Conservation (phyloP, 2,888 invertebrate species). For the Odontocolon sp. region DNA sequence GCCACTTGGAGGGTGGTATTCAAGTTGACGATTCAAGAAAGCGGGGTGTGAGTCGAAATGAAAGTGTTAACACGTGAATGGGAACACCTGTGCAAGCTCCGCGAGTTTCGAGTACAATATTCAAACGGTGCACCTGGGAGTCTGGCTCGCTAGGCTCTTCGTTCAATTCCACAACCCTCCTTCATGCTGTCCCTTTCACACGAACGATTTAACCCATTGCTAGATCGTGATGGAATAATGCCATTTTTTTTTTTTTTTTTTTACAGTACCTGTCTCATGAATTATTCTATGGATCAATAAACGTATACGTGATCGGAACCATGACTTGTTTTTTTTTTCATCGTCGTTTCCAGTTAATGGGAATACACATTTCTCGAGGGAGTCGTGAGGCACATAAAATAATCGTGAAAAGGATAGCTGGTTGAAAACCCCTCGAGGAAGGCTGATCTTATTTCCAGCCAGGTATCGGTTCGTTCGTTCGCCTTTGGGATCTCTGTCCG, state of each 20-base stretch:
- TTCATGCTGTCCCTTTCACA: constrained; percentile 11
- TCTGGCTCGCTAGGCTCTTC: constrained; percentile 12
- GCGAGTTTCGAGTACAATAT: constrained; percentile 31
- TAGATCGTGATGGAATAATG: constrained; percentile 27
- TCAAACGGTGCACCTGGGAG: constrained; percentile 49
- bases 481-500: constrained; percentile 25
- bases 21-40: constrained; percentile 32
- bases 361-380: constrained; percentile 47
- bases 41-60: constrained; percentile 20
- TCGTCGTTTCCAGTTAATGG: constrained; percentile 16
- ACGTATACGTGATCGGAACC: constrained; percentile 20
- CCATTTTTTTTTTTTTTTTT: constrained; percentile 16
- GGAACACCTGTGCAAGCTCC: constrained; percentile 49
- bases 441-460: constrained; percentile 23
- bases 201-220: constrained; percentile 23
- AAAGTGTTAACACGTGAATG: constrained; percentile 57
- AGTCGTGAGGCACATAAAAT: constrained; percentile 40
- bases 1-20: constrained; percentile 48
- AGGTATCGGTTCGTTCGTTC: constrained; percentile 24
- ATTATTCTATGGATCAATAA: constrained; percentile 46
- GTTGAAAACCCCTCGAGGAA: constrained; percentile 42
- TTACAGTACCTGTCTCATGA: background rate
- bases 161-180: constrained; percentile 12
- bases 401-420: constrained; percentile 45
- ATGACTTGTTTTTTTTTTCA: constrained; percentile 3